A percentile compares a stretch with the other conserved stretches of the same genome.
Conservation (phyloP, 2,888 invertebrate species). For the Phengaris arion region DNA sequence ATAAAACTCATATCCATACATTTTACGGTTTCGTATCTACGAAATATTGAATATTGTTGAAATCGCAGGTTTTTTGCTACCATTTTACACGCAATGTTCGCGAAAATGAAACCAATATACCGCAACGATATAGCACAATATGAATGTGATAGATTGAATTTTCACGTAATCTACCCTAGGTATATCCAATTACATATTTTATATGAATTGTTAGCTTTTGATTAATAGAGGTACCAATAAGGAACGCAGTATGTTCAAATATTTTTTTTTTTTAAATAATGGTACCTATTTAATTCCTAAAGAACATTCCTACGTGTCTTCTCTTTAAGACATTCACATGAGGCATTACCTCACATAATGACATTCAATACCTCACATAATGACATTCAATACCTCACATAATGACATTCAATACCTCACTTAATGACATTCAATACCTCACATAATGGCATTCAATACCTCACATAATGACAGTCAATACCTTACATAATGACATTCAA, state of each 20-base stretch:
- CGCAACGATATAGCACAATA: background rate
- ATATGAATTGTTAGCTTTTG: too few species aligned
- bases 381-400: too few species aligned
- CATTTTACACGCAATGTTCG: background rate
- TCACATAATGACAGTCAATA: too few species aligned
- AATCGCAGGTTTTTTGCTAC: constrained; percentile 6
- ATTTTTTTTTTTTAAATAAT: too few species aligned
- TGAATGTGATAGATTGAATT: background rate
- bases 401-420: too few species aligned
- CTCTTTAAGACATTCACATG: background rate
- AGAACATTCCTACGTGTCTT: background rate
- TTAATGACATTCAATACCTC: too few species aligned
- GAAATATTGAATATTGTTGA: constrained; percentile 20
- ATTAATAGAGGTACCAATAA: background rate
- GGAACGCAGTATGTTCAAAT: background rate
- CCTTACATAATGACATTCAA: too few species aligned
- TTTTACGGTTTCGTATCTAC: constrained; percentile 19
- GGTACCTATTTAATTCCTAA: background rate
- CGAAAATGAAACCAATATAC: background rate
- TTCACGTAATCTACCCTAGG: background rate
- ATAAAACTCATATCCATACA: constrained; percentile 13
- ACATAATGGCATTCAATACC: too few species aligned
- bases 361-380: too few species aligned
- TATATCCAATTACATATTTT: too few species aligned
- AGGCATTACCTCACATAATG: too few species aligned